Evolutionary conservation across 2,888 invertebrate genomes (phyloP).

Genomic region (Tachina grossa): DNA sequence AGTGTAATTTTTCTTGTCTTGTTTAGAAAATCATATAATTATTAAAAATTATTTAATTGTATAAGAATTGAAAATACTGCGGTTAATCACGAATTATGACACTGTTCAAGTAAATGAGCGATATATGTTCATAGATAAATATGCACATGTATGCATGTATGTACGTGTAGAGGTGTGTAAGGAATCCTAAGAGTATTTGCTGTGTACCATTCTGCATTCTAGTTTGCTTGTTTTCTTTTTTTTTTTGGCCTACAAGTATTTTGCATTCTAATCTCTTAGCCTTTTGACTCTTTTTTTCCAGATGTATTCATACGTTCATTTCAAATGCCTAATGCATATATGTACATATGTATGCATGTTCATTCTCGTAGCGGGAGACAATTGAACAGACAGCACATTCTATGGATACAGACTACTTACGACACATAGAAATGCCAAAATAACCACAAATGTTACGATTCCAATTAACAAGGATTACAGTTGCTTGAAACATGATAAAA

Average conservation of each 20-base stretch:
- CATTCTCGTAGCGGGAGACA: not conserved
- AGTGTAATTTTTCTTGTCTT: no score
- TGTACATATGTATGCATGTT: not conserved
- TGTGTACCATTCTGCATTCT: not conserved
- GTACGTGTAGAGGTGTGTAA: not conserved
- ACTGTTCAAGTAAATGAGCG: no score
- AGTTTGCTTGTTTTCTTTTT: not conserved
- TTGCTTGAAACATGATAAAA: slow-evolving; percentile 64
- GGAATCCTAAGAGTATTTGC: not conserved
- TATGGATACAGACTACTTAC: not conserved
- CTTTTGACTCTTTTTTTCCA: slow-evolving; percentile 3
- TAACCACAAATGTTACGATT: slow-evolving; percentile 59
- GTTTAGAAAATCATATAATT: no score
- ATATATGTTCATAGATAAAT: not conserved
- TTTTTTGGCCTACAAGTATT: slow-evolving; percentile 1
- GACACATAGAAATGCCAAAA: slow-evolving; percentile 43
- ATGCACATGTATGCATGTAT: not conserved
- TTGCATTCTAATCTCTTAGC: slow-evolving; percentile 1
- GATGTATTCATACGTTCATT: not conserved
- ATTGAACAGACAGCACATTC: not conserved
- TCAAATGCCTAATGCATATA: not conserved
- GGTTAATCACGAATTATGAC: no score
- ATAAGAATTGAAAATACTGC: no score
- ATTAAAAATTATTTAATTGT: no score
- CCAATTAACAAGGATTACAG: slow-evolving; percentile 61